phyloP scores from a whole-genome alignment of 2,888 invertebrate species.

The Tromatobia lineatoria region DNA sequence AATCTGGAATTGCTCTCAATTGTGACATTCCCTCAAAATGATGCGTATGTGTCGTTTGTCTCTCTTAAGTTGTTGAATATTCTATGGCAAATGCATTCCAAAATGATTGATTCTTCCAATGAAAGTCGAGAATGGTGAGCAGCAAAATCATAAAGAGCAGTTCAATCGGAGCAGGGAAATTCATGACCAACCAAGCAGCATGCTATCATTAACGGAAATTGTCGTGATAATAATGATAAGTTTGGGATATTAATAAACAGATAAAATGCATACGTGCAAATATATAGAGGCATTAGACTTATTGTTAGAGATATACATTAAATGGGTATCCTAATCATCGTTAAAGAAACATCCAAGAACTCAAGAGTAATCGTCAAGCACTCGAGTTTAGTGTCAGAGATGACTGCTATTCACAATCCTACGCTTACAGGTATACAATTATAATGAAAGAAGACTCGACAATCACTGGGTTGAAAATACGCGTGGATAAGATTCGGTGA shows the following conservation, averaged over 20 bases:
- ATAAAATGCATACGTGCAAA: constrained; percentile 28
- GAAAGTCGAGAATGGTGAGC: too few relatives aligned
- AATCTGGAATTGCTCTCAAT: too few relatives aligned
- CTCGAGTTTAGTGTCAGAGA: constrained; percentile 1
- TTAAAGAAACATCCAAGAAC: background rate
- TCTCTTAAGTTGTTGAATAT: background rate
- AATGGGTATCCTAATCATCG: background rate
- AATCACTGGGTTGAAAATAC: background rate
- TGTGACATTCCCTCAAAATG: too few relatives aligned
- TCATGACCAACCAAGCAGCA: background rate
- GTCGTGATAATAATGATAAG: background rate
- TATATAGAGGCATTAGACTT: constrained; percentile 5
- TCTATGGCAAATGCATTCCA: too few relatives aligned
- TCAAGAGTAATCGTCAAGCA: background rate
- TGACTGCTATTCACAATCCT: background rate
- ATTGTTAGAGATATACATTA: constrained; percentile 8
- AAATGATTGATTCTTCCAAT: too few relatives aligned
- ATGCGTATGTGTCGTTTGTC: background rate
- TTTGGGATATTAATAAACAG: background rate
- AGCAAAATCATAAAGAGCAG: background rate
- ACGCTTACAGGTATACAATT: background rate
- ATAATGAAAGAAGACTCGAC: background rate
- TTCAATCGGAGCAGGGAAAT: background rate
- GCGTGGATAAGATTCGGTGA: background rate
- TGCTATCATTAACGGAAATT: background rate